These are phyloP conservation scores for Ethmia dodecea DNA, from an alignment of 2,888 invertebrate genomes.

Conservation along the genomic window DNA sequence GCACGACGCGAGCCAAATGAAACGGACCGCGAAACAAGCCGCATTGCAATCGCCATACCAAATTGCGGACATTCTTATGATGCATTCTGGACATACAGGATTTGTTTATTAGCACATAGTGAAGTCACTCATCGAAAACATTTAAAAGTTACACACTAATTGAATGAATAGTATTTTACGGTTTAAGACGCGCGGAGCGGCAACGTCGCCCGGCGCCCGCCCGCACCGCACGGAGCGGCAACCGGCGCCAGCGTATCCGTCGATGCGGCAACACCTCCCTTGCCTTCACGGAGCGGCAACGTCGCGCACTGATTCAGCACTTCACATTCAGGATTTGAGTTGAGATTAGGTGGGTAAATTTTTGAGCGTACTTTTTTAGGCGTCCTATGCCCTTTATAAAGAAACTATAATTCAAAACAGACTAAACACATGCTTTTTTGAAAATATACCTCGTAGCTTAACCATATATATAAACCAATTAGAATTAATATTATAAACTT, in stretches of 20 bases:
- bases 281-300: constrained; percentile 47
- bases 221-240: constrained; percentile 57
- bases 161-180: constrained; percentile 69
- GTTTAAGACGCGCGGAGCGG: constrained; percentile 43
- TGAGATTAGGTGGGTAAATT: constrained; percentile 10
- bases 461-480: too few relatives aligned
- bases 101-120: constrained; percentile 27
- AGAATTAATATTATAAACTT: too few relatives aligned
- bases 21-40: constrained; percentile 1
- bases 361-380: too few relatives aligned
- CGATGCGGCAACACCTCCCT: constrained; percentile 43
- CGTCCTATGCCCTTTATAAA: too few relatives aligned
- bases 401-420: too few relatives aligned
- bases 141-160: constrained; percentile 47
- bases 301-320: constrained; percentile 66
- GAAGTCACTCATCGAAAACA: constrained; percentile 35
- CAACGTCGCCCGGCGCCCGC: constrained; percentile 58
- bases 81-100: constrained; percentile 19
- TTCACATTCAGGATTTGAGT: constrained; percentile 43
- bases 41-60: not conserved
- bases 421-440: too few relatives aligned
- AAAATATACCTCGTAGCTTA: too few relatives aligned
- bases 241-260: constrained; percentile 56
- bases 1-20: constrained; percentile 5
- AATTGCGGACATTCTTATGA: constrained; percentile 3